phyloP scores from a whole-genome alignment of 1,140 invertebrate species.

The Zaprionus davidi region DNA sequence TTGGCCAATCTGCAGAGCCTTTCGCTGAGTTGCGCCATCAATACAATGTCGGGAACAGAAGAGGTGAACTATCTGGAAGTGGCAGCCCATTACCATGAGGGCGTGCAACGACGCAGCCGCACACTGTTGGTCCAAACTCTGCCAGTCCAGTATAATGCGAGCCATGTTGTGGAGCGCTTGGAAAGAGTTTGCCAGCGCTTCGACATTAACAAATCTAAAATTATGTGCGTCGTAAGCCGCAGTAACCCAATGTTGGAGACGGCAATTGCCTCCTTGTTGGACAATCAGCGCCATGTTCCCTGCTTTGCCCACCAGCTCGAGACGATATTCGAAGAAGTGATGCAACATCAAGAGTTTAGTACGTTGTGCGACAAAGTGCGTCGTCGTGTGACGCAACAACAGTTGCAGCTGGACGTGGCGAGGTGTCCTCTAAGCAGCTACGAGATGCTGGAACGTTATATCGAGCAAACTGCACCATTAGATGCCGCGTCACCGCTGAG shows the following conservation, averaged over 20 bases:
- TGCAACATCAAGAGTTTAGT: constrained; percentile 26
- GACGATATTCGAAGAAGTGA: constrained; percentile 16
- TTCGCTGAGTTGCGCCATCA: constrained; percentile 41
- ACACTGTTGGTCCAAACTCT: constrained; percentile 33
- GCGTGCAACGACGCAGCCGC: constrained; percentile 17
- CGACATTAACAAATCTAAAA: constrained; percentile 47
- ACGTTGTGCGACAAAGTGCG: constrained; percentile 36
- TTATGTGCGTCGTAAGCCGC: constrained; percentile 42
- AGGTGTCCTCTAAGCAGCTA: constrained; percentile 27
- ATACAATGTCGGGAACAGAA: neutral
- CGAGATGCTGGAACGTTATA: constrained; percentile 38
- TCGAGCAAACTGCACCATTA: constrained; percentile 1
- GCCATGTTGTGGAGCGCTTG: constrained; percentile 38
- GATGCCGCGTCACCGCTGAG: constrained; percentile 18
- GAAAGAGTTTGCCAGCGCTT: constrained; percentile 41
- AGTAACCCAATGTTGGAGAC: constrained; percentile 29
- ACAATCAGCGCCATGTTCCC: constrained; percentile 41
- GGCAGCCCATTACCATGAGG: constrained; percentile 41
- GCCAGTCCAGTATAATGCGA: constrained; percentile 24
- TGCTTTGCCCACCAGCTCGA: constrained; percentile 44
- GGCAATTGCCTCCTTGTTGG: constrained; percentile 29
- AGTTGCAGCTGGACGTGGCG: constrained; percentile 13
- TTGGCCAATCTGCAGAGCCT: constrained; percentile 22
- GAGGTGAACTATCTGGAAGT: constrained; percentile 35
- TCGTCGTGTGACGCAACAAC: neutral